Evolutionary conservation across 1,140 invertebrate genomes (phyloP), one percentile per base, ranked within the genome.

Genomic region (Calliphora vicina): DNA sequence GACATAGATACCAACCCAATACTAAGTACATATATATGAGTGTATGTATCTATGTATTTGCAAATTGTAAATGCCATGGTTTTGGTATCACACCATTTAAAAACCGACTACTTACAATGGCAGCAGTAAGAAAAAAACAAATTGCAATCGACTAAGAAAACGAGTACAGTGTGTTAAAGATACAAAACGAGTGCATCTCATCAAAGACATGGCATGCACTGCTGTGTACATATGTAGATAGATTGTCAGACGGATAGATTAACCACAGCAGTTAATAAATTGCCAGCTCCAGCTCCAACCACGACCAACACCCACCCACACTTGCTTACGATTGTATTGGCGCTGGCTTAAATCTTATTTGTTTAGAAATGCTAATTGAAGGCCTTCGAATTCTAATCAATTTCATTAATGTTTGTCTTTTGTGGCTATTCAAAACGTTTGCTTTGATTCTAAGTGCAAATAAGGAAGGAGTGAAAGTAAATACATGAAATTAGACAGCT

Each of bases 171-270:
- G 17, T 50, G 45, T 50, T 12, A 45, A n/a, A n/a, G 12, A 10
- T 76, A 42, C n/a, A 42, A 78, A 78, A 78, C 74, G 74, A 43
- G 72, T 74, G 72, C 74, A 78, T 67, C n/a, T 67, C 61, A 67
- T 67, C 57, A 20, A 67, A 67, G 12, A 50, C 12, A 43, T 12
- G 12, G 12, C 5, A 43, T 43, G 42, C 42, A 43, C 42, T n/a
- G n/a, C n/a, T n/a, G n/a, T n/a, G 12, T 12, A 43, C 42, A 43
- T 43, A 43, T 43, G 12, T 12, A 5, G 42, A 43, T 12, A 43
- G 42, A 43, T 12, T 12, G 5, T 6, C 42, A 5, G 42, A 43
- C 42, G 5, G 42, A 43, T 12, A 43, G 42, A 43, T 12, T n/a
- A n/a, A n/a, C n/a, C n/a, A n/a, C n/a, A n/a, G n/a, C n/a, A n/a